phyloP scores from a whole-genome alignment of 2,113 vertebrate species.

The Rousettus leschenaultii region DNA sequence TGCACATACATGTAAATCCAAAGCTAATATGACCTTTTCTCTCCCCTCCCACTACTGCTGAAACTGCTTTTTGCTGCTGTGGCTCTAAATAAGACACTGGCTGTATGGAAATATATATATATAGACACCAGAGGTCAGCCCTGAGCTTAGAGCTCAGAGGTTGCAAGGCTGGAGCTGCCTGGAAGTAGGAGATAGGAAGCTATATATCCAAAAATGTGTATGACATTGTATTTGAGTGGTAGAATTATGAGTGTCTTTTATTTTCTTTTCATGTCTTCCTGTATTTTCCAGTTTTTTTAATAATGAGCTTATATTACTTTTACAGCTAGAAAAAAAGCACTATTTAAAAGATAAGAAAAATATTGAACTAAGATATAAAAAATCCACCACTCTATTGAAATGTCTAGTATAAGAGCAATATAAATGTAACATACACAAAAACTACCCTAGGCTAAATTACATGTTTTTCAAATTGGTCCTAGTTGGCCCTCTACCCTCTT shows the following conservation, averaged over 20 bases:
- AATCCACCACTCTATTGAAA: not conserved
- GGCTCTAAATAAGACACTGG: conserved; percentile 1
- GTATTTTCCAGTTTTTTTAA: conserved; percentile 20
- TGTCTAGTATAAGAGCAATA: not conserved
- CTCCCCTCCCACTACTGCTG: not conserved
- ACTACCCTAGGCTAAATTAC: not conserved
- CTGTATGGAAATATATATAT: conserved; percentile 27
- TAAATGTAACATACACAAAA: not conserved
- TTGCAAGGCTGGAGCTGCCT: conserved; percentile 1
- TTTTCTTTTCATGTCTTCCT: conserved; percentile 20
- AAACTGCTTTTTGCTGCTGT: conserved; percentile 18
- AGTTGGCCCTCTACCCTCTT: not conserved
- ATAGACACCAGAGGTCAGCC: conserved; percentile 53
- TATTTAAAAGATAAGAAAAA: conserved; percentile 30
- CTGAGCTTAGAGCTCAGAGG: conserved; percentile 34
- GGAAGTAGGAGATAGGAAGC: not conserved
- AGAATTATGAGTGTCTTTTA: not conserved
- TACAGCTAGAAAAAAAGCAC: not conserved
- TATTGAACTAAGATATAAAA: conserved; percentile 6
- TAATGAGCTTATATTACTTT: conserved; percentile 6
- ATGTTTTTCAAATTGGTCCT: not conserved
- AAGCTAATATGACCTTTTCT: conserved; percentile 21
- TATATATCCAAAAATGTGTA: not conserved
- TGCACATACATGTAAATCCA: not conserved
- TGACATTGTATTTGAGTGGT: conserved; percentile 25